These are phyloP conservation scores for Parasteatoda lunata DNA, from an alignment of 2,888 invertebrate genomes.

Conservation along the genomic window DNA sequence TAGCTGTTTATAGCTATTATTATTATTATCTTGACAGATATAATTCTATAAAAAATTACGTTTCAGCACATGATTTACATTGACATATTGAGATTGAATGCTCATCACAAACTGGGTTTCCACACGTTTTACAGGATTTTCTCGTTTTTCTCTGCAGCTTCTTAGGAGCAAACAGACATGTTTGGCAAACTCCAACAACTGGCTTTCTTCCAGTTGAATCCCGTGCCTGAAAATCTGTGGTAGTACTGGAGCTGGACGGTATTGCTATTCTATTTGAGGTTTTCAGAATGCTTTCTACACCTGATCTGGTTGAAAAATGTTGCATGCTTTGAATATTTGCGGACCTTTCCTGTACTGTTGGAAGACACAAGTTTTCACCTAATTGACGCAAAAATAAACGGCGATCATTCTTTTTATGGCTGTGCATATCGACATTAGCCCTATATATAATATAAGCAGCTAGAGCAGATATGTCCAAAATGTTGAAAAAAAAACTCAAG, in stretches of 20 bases:
- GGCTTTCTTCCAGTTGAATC: slow-evolving; percentile 13
- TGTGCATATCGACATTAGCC: not conserved
- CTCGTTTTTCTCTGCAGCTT: slow-evolving; percentile 4
- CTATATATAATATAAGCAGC: slow-evolving; percentile 3
- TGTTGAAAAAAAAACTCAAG: not conserved
- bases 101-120: slow-evolving; percentile 4
- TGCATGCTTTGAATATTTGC: not conserved
- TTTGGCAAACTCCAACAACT: slow-evolving; percentile 11
- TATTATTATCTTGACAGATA: no score
- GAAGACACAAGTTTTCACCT: not conserved
- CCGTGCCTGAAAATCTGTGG: not conserved
- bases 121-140: slow-evolving; percentile 5
- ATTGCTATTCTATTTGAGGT: not conserved
- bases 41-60: not conserved
- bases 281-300: not conserved
- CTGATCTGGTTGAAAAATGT: not conserved
- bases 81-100: not conserved
- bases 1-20: not conserved
- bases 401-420: not conserved
- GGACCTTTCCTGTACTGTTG: not conserved
- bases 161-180: not conserved
- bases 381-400: not conserved
- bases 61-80: not conserved
- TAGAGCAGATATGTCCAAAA: slow-evolving; percentile 1
- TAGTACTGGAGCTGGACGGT: not conserved